These are phyloP conservation scores for Chelonia mydas DNA, from an alignment of 2,797 vertebrate genomes.

Conservation along the genomic window DNA sequence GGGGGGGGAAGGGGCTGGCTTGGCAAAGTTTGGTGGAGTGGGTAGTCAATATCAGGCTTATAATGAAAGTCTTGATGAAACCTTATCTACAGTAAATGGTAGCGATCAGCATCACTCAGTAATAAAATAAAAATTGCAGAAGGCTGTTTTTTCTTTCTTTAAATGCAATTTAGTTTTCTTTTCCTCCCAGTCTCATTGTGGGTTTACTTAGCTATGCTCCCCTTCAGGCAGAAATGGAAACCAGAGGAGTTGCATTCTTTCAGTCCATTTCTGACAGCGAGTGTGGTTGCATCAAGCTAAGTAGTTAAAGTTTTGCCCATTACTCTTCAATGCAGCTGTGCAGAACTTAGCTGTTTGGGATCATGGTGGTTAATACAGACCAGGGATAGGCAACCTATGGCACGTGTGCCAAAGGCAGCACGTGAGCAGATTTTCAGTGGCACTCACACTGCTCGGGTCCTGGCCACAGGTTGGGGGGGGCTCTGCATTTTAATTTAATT, in stretches of 20 bases:
- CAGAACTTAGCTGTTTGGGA: slow-evolving; percentile 56
- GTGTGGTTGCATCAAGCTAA: slow-evolving; percentile 51
- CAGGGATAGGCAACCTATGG: not conserved
- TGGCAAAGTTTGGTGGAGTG: slow-evolving; percentile 40
- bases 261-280: slow-evolving; percentile 33
- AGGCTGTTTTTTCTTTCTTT: slow-evolving; percentile 43
- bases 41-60: slow-evolving; percentile 36
- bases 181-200: slow-evolving; percentile 59
- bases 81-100: slow-evolving; percentile 61
- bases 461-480: no score
- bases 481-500: no score
- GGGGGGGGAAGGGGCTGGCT: slow-evolving; percentile 2
- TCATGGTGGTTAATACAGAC: slow-evolving; percentile 30
- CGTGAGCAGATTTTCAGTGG: no score
- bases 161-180: slow-evolving; percentile 54
- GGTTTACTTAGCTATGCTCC: slow-evolving; percentile 65
- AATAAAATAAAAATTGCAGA: not conserved
- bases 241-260: slow-evolving; percentile 76
- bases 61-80: slow-evolving; percentile 65
- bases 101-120: slow-evolving; percentile 52
- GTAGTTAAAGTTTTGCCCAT: slow-evolving; percentile 54
- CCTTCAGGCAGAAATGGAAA: slow-evolving; percentile 73
- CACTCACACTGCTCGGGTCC: no score
- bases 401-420: no score
- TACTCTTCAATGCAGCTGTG: slow-evolving; percentile 61